Percentiles rank a stretch among this genome's conserved stretches.
These are phyloP conservation scores for Sipunculus nudus DNA, from an alignment of 2,888 invertebrate species.

Conservation along the genomic window DNA sequence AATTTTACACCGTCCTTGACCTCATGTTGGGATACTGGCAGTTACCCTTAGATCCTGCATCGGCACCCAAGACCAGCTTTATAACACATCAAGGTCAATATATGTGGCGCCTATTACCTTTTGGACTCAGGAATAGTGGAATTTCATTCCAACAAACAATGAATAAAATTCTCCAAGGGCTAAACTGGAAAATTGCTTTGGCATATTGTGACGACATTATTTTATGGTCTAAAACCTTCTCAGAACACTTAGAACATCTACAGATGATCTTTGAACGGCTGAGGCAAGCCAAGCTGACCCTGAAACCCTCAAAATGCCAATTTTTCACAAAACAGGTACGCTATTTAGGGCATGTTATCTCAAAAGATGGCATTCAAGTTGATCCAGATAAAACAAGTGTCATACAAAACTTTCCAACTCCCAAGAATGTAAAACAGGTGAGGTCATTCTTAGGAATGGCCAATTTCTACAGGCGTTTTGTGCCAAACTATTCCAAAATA, in stretches of 20 bases:
- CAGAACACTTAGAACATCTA: conserved; percentile 32
- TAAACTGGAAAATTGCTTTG: conserved; percentile 16
- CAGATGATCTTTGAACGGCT: conserved; percentile 35
- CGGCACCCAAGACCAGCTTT: neutral
- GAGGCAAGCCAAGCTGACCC: conserved; percentile 25
- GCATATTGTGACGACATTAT: conserved; percentile 42
- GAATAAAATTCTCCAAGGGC: neutral
- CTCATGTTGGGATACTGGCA: conserved; percentile 4
- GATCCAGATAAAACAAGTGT: conserved; percentile 33
- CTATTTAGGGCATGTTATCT: conserved; percentile 29
- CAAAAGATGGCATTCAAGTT: neutral
- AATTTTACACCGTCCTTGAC: neutral
- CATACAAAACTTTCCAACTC: conserved; percentile 29
- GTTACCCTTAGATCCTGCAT: neutral
- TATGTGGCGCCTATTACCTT: neutral
- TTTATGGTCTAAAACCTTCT: conserved; percentile 32
- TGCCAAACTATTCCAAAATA: conserved; percentile 30
- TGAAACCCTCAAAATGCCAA: conserved; percentile 38
- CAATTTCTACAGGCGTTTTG: conserved; percentile 33
- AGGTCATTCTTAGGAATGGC: conserved; percentile 33
- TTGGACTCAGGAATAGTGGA: neutral
- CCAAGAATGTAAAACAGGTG: conserved; percentile 22
- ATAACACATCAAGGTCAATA: neutral
- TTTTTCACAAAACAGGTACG: conserved; percentile 19
- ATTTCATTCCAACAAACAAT: neutral